A percentile compares a stretch with the other conserved stretches of the same genome.
These are phyloP conservation scores for Delphinus delphis DNA, from an alignment of 2,113 vertebrate genomes.

Conservation along the genomic window DNA sequence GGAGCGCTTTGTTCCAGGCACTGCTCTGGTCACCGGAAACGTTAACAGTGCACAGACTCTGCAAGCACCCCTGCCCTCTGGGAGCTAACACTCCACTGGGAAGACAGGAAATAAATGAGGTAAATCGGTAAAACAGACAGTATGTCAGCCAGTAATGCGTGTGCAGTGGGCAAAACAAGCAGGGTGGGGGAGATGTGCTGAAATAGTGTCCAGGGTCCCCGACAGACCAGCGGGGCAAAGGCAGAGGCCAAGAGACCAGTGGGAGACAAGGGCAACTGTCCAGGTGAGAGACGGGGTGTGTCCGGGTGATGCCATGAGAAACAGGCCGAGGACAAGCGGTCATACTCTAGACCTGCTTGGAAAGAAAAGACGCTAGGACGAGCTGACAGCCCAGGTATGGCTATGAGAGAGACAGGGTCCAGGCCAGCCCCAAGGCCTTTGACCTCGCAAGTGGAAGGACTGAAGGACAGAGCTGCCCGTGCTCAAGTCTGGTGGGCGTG, in stretches of 20 bases:
- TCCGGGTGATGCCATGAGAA: background rate
- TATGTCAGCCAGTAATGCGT: accelerated
- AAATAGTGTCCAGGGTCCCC: accelerated
- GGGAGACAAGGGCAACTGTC: accelerated
- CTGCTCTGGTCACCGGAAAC: background rate
- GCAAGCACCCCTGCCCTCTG: accelerated
- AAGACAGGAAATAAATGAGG: no score
- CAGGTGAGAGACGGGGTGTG: background rate
- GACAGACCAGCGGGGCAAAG: accelerated
- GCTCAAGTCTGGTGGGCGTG: no score
- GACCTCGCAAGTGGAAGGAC: background rate
- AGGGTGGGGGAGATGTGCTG: accelerated
- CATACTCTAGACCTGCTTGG: no score
- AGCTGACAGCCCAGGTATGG: background rate
- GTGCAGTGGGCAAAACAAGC: accelerated
- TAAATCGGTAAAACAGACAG: accelerated
- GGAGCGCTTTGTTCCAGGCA: no score
- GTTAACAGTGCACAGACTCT: background rate
- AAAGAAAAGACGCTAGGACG: no score
- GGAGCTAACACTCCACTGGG: accelerated
- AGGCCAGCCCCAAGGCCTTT: accelerated
- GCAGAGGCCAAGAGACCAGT: background rate
- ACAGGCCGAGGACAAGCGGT: background rate
- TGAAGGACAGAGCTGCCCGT: background rate
- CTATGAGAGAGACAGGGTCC: background rate